A percentile compares a stretch with the other conserved stretches of the same genome.
These are phyloP conservation scores for Hyphantria cunea DNA, from an alignment of 1,140 invertebrate species.

Conservation along the genomic window DNA sequence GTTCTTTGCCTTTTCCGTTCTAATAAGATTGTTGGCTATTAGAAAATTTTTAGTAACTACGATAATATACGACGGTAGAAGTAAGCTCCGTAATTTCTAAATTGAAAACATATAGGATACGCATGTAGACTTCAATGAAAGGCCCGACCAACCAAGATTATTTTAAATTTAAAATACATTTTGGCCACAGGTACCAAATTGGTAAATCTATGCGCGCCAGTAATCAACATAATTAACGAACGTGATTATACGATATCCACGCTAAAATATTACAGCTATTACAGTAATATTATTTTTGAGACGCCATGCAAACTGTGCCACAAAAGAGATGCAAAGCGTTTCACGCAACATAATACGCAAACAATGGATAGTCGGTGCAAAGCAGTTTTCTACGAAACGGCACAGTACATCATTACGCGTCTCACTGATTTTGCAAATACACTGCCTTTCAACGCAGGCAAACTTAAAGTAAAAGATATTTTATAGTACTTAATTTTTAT, in stretches of 20 bases:
- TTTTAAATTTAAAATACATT: constrained; percentile 7
- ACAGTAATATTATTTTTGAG: constrained; percentile 27
- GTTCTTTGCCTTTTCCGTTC: no score
- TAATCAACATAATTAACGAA: constrained; percentile 15
- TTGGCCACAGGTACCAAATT: neutral
- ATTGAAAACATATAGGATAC: constrained; percentile 72
- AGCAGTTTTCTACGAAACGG: constrained; percentile 42
- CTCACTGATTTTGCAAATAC: constrained; percentile 57
- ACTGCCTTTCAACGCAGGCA: constrained; percentile 44
- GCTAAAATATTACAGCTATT: constrained; percentile 13
- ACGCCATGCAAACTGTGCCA: constrained; percentile 24
- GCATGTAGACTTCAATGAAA: constrained; percentile 45
- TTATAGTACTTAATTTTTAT: constrained; percentile 56
- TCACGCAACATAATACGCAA: constrained; percentile 52
- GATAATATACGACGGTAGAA: no score
- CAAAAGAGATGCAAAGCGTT: constrained; percentile 44
- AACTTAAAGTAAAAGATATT: constrained; percentile 48
- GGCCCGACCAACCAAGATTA: constrained; percentile 1
- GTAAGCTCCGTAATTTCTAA: constrained; percentile 38
- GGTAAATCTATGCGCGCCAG: neutral
- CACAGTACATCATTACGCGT: constrained; percentile 47
- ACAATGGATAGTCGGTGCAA: constrained; percentile 44
- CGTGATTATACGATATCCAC: constrained; percentile 7
- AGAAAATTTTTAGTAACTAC: neutral
- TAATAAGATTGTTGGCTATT: no score